A percentile compares a stretch with the other conserved stretches of the same genome.
Conservation (phyloP, 2,113 vertebrate genomes). For the Chloroceryle aenea region DNA sequence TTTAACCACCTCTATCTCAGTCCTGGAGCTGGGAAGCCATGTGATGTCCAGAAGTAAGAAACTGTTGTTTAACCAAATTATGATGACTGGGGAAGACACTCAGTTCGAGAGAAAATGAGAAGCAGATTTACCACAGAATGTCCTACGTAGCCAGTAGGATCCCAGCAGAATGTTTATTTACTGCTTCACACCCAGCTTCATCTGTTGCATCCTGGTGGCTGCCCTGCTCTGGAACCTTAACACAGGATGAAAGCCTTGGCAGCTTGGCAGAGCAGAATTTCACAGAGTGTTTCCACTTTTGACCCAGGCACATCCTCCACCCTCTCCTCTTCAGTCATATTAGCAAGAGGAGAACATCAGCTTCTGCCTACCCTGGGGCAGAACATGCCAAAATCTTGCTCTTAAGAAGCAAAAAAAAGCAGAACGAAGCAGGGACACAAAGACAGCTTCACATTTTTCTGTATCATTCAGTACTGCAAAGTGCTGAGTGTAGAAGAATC, state of each 20-base stretch:
- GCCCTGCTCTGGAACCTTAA: not conserved
- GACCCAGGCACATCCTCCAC: not conserved
- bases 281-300: not conserved
- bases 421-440: not conserved
- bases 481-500: not conserved
- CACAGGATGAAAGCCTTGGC: no score
- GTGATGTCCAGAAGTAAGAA: not conserved
- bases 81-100: not conserved
- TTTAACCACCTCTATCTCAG: not conserved
- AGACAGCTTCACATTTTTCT: not conserved
- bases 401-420: not conserved
- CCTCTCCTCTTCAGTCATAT: not conserved
- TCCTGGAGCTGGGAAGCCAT: not conserved
- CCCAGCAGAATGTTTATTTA: not conserved
- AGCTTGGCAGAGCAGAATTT: not conserved
- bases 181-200: no score
- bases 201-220: not conserved
- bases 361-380: not conserved
- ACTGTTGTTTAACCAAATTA: not conserved
- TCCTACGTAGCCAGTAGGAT: not conserved
- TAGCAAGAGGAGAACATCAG: not conserved
- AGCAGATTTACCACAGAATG: not conserved
- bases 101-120: not conserved
- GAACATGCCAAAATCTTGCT: not conserved
- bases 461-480: fast-evolving